Conservation (phyloP, 2,113 vertebrate species). For the Amphiprion ocellaris region DNA sequence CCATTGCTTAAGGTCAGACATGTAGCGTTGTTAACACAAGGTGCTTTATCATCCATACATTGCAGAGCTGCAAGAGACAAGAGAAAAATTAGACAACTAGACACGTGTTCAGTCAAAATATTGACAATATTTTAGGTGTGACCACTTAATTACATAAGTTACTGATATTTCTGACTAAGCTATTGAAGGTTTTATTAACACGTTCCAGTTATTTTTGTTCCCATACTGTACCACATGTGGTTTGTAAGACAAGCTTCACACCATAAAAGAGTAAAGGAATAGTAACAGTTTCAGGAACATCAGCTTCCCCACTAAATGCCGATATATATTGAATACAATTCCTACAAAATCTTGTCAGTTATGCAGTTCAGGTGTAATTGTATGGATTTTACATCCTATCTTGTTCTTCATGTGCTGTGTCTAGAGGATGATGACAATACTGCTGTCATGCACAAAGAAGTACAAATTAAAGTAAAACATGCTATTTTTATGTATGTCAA, state of each 20-base stretch:
- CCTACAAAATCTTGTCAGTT: background rate
- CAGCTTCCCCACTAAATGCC: constrained; percentile 2
- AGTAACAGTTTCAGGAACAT: background rate
- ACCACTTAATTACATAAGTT: no score
- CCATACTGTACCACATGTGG: no score
- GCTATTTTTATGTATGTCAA: background rate
- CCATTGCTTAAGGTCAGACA: constrained; percentile 90
- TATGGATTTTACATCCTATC: background rate
- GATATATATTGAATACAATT: background rate
- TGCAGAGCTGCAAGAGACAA: constrained; percentile 89
- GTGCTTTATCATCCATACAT: constrained; percentile 88
- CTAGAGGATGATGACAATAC: background rate
- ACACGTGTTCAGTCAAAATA: background rate
- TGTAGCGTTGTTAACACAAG: constrained; percentile 92
- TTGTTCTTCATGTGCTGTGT: constrained; percentile 1
- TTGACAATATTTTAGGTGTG: background rate
- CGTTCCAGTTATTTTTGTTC: no score
- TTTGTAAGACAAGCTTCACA: background rate
- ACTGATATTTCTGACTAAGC: no score
- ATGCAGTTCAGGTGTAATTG: background rate
- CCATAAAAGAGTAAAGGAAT: background rate
- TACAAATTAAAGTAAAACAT: no score
- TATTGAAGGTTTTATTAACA: no score
- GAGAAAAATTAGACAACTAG: constrained; percentile 40
- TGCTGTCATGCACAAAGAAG: no score